Conservation (phyloP, 2,113 vertebrate species). For the Fregata magnificens region DNA sequence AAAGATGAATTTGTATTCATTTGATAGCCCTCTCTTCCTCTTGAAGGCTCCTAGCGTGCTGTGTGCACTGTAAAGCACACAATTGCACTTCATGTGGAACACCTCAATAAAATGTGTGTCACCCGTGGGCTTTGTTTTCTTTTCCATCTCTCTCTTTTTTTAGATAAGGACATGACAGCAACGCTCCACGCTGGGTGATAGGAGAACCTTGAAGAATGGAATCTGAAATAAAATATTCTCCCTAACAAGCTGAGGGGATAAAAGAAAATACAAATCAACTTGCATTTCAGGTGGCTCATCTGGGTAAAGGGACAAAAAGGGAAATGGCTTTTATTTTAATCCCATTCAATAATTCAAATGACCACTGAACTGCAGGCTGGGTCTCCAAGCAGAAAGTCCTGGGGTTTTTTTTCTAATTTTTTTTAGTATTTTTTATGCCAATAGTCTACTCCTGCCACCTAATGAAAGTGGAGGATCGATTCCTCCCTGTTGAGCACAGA, state of each 20-base stretch:
- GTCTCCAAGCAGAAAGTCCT: constrained; percentile 64
- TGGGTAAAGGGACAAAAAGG: constrained; percentile 60
- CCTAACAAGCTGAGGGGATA: constrained; percentile 63
- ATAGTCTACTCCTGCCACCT: constrained; percentile 61
- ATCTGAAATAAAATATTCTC: constrained; percentile 66
- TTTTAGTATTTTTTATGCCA: constrained; percentile 57
- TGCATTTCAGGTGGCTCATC: constrained; percentile 65
- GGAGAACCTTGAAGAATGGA: constrained; percentile 65
- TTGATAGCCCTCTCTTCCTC: constrained; percentile 53
- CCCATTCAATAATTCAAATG: constrained; percentile 76
- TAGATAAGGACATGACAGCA: constrained; percentile 62
- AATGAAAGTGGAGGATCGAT: constrained; percentile 63
- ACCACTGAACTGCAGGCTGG: constrained; percentile 37
- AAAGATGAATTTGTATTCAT: constrained; percentile 64
- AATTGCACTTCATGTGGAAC: constrained; percentile 61
- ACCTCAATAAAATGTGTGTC: constrained; percentile 66
- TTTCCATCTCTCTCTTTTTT: constrained; percentile 53
- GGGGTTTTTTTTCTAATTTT: constrained; percentile 35
- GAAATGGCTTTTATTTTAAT: constrained; percentile 67
- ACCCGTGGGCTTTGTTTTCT: constrained; percentile 69
- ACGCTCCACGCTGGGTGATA: constrained; percentile 44
- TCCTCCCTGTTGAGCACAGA: constrained; percentile 62
- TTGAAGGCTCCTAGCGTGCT: constrained; percentile 43
- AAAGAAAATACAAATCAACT: constrained; percentile 74
- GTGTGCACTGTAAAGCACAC: constrained; percentile 51